Evolutionary conservation across 2,888 invertebrate genomes (phyloP).

Genomic region (Mythimna ferrago): DNA sequence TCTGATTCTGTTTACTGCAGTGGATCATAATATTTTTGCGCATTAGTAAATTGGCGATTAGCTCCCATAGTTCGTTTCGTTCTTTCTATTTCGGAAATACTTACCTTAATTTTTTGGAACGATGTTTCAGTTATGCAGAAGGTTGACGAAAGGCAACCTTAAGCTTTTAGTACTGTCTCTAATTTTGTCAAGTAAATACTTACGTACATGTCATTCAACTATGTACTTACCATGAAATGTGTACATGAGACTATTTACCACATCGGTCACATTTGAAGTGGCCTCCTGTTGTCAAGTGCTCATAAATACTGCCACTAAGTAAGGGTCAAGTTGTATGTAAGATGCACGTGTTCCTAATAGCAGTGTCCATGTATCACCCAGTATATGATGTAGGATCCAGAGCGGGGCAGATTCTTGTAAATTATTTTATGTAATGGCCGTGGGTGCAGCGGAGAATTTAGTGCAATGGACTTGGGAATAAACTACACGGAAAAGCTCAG

Average conservation of each 20-base stretch:
- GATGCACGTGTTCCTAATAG: conserved; percentile 54
- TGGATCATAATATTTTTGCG: too few relatives aligned
- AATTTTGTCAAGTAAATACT: background rate
- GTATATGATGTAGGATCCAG: conserved; percentile 26
- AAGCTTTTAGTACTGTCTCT: background rate
- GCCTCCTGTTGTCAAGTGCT: conserved; percentile 50
- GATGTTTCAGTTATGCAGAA: background rate
- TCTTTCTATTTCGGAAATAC: too few relatives aligned
- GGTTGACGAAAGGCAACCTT: background rate
- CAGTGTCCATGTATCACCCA: conserved; percentile 26
- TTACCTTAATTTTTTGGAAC: too few relatives aligned
- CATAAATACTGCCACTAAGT: conserved; percentile 53
- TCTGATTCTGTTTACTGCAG: too few relatives aligned
- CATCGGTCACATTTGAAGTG: conserved; percentile 44
- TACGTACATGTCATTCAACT: background rate
- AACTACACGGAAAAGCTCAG: conserved; percentile 5
- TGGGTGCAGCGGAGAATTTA: conserved; percentile 9
- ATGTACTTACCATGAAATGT: conserved; percentile 6
- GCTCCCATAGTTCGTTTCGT: too few relatives aligned
- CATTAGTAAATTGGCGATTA: too few relatives aligned
- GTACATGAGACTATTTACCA: conserved; percentile 9
- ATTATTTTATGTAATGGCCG: conserved; percentile 23
- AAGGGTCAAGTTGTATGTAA: conserved; percentile 51
- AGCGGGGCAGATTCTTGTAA: conserved; percentile 27
- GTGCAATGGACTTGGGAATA: conserved; percentile 11